Base-by-base conservation (phyloP, 1,140 invertebrate species). In the Bactericera cockerelli region DNA sequence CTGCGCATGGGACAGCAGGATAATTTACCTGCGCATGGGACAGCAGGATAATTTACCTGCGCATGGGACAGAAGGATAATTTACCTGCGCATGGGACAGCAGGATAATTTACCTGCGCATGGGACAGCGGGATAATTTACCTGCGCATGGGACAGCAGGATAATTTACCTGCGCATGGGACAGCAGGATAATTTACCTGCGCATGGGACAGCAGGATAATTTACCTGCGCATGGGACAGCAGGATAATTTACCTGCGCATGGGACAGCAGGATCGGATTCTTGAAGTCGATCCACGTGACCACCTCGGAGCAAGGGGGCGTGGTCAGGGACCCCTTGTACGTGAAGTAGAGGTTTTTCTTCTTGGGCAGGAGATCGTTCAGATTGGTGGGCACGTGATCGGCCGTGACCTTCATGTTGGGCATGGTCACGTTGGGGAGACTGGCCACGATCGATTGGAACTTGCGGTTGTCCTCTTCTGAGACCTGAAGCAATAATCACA, bases 221-320 rank as follows among this genome's bases (percentile, higher is more conserved):
- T n/a, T n/a, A n/a, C n/a, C n/a, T n/a, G n/a, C n/a, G n/a, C n/a
- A n/a, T n/a, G n/a, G n/a, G n/a, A n/a, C n/a, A n/a, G n/a, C n/a
- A n/a, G n/a, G 4, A 57, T 63, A 53, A 31, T 59, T 67, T 71
- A 91, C 89, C 81, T 93, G 89, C 54, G 79, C 70, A 60, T 81
- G 79, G 0, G 87, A 84, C 59, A 93, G 74, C 26, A 76, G 70
- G n/a, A 87, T 79, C 0, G 83, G 81, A 57, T 84, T 75, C 61
- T 81, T 81, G 65, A 90, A 89, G 65, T 94, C 81, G 16, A 93
- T 83, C 92, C 93, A 96, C 1, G 81, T 85, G 2, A 95, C 91
- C 2, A 84, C 79, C 75, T 95, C 91, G 6, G 79, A 79, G 66
- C 92, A 95, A 0, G 90, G 89, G 1, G 93, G 93, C 1, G 91